Conservation (phyloP, 2,888 invertebrate genomes). For the Cephus sareptanus region DNA sequence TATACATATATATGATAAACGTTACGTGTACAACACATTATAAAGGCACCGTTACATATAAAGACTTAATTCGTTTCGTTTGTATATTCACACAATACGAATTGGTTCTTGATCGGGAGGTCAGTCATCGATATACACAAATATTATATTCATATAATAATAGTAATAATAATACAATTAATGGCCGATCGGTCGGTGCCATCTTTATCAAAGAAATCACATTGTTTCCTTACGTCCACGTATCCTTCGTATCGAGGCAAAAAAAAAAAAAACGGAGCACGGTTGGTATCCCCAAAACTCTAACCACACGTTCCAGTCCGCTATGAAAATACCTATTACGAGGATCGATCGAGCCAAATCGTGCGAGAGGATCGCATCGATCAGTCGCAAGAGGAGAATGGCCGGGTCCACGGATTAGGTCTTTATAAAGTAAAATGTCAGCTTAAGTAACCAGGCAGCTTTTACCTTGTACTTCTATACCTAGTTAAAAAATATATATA, state of each 20-base stretch:
- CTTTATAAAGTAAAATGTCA: conserved; percentile 25
- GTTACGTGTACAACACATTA: conserved; percentile 16
- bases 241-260: too few species aligned
- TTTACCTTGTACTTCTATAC: conserved; percentile 19
- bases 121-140: not conserved
- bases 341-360: conserved; percentile 14
- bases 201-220: too few species aligned
- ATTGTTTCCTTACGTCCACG: too few species aligned
- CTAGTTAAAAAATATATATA: conserved; percentile 8
- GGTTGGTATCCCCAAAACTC: conserved; percentile 10
- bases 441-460: conserved; percentile 24
- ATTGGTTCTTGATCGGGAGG: not conserved
- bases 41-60: conserved; percentile 13
- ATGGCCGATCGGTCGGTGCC: too few species aligned
- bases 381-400: conserved; percentile 20
- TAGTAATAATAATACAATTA: too few species aligned
- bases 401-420: conserved; percentile 30
- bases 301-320: conserved; percentile 30
- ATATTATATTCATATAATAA: too few species aligned
- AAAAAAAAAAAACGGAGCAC: too few species aligned
- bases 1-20: conserved; percentile 24
- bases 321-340: conserved; percentile 21
- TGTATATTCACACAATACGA: conserved; percentile 1
- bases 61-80: conserved; percentile 32
- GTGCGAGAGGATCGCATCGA: conserved; percentile 6